phyloP scores from a whole-genome alignment of 2,888 invertebrate genomes.

The Anoncus sp. region DNA sequence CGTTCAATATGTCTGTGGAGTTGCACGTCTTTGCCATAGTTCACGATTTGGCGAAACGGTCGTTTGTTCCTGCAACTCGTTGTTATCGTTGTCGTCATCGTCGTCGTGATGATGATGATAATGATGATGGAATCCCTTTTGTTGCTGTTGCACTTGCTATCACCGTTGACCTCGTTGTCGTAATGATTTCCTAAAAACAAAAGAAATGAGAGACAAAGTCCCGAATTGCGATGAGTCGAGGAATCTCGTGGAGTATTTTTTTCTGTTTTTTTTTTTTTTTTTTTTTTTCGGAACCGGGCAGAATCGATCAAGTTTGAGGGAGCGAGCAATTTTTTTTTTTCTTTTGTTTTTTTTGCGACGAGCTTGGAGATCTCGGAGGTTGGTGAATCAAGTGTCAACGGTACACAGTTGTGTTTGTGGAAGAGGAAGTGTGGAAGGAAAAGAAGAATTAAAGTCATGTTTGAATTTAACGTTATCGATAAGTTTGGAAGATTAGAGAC shows the following conservation, averaged over 20 bases:
- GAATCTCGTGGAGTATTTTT: background rate
- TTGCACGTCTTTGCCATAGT: constrained; percentile 87
- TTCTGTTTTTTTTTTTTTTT: background rate
- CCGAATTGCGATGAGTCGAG: background rate
- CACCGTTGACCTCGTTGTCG: constrained; percentile 21
- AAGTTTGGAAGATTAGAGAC: too few species aligned
- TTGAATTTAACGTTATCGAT: too few species aligned
- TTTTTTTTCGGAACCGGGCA: too few species aligned
- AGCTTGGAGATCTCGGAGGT: too few species aligned
- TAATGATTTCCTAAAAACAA: constrained; percentile 44
- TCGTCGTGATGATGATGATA: constrained; percentile 9
- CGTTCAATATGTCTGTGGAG: constrained; percentile 83
- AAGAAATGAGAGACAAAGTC: constrained; percentile 21
- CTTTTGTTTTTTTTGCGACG: too few species aligned
- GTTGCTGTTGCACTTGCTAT: background rate
- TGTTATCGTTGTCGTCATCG: background rate
- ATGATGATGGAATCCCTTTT: constrained; percentile 7
- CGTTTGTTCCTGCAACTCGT: constrained; percentile 73
- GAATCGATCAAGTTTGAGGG: too few species aligned
- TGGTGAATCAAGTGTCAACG: too few species aligned
- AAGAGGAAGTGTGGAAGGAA: too few species aligned
- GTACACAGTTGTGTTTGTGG: too few species aligned
- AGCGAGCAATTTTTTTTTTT: too few species aligned
- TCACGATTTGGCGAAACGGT: constrained; percentile 85
- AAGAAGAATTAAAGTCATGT: too few species aligned